Base-by-base conservation (phyloP, 2,797 vertebrate species). In the Alectoris magna region DNA sequence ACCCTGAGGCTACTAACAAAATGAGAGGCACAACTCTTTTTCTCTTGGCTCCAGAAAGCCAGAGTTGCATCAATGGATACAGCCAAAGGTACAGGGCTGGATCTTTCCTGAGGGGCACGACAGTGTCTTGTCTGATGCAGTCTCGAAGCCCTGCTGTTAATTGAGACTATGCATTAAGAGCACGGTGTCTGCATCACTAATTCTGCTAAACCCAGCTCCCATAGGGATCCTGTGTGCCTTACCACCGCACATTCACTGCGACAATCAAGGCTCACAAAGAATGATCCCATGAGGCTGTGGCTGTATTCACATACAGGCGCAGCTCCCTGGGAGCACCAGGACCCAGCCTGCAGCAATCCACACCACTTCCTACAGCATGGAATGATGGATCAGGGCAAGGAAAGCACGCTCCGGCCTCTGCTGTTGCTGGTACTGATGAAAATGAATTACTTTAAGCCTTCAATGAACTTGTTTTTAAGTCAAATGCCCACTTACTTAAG, bases 221-320 rank as follows among this genome's bases (percentile, higher is more conserved):
- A 17, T 0, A 53, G 96, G 88, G 44, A 14, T 15, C 64, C 23
- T 49, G 23, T 53, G 0, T 0, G 70, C 86, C 34, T 8, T 23
- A 77, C 53, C 0, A 80, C 80, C 21, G 74, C 77, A 78, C 77
- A 90, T 90, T 64, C 64, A 71, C 91, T 51, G 23, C 53, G 15
- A 84, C 93, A 77, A 91, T 85, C 69, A 59, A 66, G 39, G 95
- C 90, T 89, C 94, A 66, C 58, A 93, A 88, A 14, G 53, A 72
- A 64, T 5, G 29, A 53, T 53, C 51, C 51, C 27, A 17, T 7
- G 51, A 29, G 51, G 56, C 74, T 53, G 14, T 38, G 93, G 39
- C 84, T 13, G 75, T 3, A 66, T 70, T 91, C 85, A 89, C 77
- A 85, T n/a, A 24, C 0, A 2, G 76, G n/a, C 91, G 91, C 12